Base-by-base conservation (phyloP, 2,797 vertebrate genomes). In the Pristis pectinata region DNA sequence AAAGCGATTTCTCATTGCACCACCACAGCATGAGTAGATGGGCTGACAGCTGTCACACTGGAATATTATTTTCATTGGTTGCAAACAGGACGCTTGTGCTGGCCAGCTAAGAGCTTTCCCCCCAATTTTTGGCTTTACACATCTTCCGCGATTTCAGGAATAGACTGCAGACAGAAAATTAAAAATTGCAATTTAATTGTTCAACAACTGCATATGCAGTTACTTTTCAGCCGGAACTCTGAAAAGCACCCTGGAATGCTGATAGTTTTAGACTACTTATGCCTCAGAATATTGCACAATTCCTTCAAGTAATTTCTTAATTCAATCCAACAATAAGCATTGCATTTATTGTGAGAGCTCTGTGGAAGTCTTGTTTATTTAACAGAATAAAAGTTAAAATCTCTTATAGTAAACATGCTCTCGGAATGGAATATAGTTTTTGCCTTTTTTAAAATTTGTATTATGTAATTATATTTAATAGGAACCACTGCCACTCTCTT, bases 331-430 rank as follows among this genome's bases (percentile, higher is more conserved):
- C 83, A 34, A 17, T 87, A 17, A 15, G 56, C 53, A 87, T 30
- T 11, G 59, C 2, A 91, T 91, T 56, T 56, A 30, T 64, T 64
- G 56, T 64, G 34, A n/a, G 8, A 87, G 27, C 53, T 22, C 22
- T 64, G 19, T 91, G 19, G n/a, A n/a, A 3, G 61, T n/a, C 13
- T 0, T 37, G 34, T 91, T 91, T 7, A 85, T 59, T 85, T 85
- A 85, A 85, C 24, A 59, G 30, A 85, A 56, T 56, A 56, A 85
- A 85, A 85, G 82, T 85, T 56, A 85, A 85, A 85, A 85, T 56
- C 49, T 59, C 82, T 27, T 85, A 11, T 56, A 34, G 56, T 56
- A 85, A 85, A 15, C 9, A 56, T 9, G 3, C 53, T 85, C 53
- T 34, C 56, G 27, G 49, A 85, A 24, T 34, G 27, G 27, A 30